Base-by-base conservation (phyloP, 35 echinoderm and acorn worm genomes). In the Stichopus chloronotus region DNA sequence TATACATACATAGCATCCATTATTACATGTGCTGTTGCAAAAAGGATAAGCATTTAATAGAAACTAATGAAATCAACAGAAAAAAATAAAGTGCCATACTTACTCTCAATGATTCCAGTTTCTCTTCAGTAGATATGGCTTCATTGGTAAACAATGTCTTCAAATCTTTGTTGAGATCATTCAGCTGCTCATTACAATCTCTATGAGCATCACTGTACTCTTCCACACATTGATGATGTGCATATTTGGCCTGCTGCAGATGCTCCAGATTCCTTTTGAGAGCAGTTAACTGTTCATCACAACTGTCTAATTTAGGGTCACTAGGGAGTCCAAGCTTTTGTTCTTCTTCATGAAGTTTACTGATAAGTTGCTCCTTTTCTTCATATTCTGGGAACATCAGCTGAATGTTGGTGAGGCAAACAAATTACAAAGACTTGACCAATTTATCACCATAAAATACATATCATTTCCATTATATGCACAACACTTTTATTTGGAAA, bases 331-430 rank as follows among this genome's bases (percentile, higher is more conserved):
- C 82, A 24, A 85, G 82, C 17, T 58, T 17, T 11, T 58, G 82
- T 17, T 85, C 82, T 85, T 85, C 55, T 53, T 58, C 12, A 58
- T 85, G 82, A 59, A 85, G 82, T 60, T 85, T 58, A 12, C 55
- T 56, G 9, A 85, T 12, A 59, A 58, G 17, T 57, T 59, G 20
- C 57, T 56, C 55, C 20, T 85, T 85, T 13, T 85, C 82, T 58
- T 30, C 10, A 85, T 85, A 85, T 9, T 85, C 82, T 58, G 82
- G 55, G 23, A 8, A 21, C 19, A 84, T 85, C 58, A 21, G 53
- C 82, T 85, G 57, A 85, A 59, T n/a, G 30, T 43, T 43, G 30
- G 30, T 43, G 30, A 43, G 30, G 30, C 30, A 43, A 43, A 43
- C 30, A 43, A 43, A 43, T 43, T 43, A 43, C 30, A 43, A 43